Base-by-base conservation (phyloP, 2,797 vertebrate genomes). In the Chloroceryle amazona region DNA sequence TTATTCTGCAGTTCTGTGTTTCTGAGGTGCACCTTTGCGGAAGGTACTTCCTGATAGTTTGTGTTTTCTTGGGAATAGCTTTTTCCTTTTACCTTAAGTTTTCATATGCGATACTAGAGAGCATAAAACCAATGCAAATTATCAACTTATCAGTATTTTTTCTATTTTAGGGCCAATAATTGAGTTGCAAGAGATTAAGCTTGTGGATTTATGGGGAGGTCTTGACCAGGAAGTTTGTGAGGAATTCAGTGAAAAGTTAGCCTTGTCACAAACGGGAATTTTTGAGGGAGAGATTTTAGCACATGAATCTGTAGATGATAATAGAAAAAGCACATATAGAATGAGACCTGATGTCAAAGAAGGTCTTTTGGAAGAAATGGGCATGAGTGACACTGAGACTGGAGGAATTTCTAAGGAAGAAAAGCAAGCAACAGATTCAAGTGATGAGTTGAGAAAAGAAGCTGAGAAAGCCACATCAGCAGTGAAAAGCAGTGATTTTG, bases 161-260 rank as follows among this genome's bases (percentile, higher is more conserved):
- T 94, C 46, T 97, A 12, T 52, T 84, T 90, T 93, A 98, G 98
- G 98, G 98, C 98, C 98, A 46, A 82, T 98, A n/a, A 57, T 95
- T 87, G 97, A 98, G 68, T 92, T 98, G 90, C 97, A 96, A 63
- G 98, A 98, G 61, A 97, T 97, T 76, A 81, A 97, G 7, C 90
- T 97, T 25, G 6, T 4, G 22, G 97, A 97, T 86, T 97, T 98
- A 65, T 98, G 98, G 98, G 97, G 97, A 91, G 92, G 97, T 57
- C 90, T 93, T 88, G 90, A 93, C 25, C 93, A 94, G 26, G 71
- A 93, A 21, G 74, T 88, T 81, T 94, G 60, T 72, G 93, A 98
- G 89, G 76, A 93, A 35, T 78, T 67, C n/a, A 60, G 68, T 29
- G 42, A 82, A 29, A 51, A 89, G 29, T 26, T 85, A 25, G 17